Conservation (phyloP, 92 coral and sea anemone genomes). For the Ricordea florida region DNA sequence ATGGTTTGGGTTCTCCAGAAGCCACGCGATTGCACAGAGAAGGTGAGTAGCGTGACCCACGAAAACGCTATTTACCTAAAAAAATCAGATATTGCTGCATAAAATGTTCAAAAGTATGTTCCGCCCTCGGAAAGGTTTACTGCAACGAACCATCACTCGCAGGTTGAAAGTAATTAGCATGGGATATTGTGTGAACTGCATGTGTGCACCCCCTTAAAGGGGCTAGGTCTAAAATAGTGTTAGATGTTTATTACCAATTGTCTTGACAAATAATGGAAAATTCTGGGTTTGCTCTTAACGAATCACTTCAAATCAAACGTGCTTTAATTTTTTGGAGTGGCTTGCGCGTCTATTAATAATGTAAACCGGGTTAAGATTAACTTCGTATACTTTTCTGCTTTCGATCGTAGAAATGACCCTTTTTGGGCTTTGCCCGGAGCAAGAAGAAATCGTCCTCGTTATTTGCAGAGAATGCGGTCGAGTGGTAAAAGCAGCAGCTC, state of each 20-base stretch:
- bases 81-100: conserved; percentile 18
- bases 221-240: neutral
- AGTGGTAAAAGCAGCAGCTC: conserved; percentile 85
- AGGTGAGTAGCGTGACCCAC: conserved; percentile 65
- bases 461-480: conserved; percentile 84
- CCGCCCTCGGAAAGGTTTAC: conserved; percentile 35
- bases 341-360: conserved; percentile 49
- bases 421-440: conserved; percentile 93
- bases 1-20: conserved; percentile 81
- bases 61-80: conserved; percentile 7
- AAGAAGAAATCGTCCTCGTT: conserved; percentile 83
- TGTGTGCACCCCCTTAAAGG: conserved; percentile 16
- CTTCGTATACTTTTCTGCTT: conserved; percentile 36
- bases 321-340: conserved; percentile 58
- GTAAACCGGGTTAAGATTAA: conserved; percentile 48
- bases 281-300: conserved; percentile 16
- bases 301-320: conserved; percentile 27
- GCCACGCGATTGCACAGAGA: conserved; percentile 93
- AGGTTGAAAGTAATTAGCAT: conserved; percentile 59
- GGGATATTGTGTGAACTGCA: conserved; percentile 35
- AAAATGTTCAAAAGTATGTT: conserved; percentile 9
- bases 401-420: conserved; percentile 89
- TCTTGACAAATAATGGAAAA: neutral
- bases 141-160: conserved; percentile 38
- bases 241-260: conserved; percentile 3